A percentile compares a stretch with the other conserved stretches of the same genome.
These are phyloP conservation scores for Okamejei kenojei DNA, from an alignment of 2,797 vertebrate genomes.

Conservation along the genomic window DNA sequence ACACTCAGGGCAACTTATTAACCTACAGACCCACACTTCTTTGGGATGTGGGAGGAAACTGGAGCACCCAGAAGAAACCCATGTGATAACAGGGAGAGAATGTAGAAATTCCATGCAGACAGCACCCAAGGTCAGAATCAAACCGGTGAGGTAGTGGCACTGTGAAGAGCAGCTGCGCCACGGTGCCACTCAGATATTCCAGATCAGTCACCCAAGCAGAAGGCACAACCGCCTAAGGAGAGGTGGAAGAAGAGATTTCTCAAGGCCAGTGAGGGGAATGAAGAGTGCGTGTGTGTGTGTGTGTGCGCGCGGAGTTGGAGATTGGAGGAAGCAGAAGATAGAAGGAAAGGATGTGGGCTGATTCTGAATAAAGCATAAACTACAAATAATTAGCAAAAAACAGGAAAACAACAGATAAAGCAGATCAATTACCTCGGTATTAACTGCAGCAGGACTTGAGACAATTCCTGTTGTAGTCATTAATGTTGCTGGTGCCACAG, in stretches of 20 bases:
- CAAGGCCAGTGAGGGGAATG: neutral
- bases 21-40: too few relatives aligned
- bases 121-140: too few relatives aligned
- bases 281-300: neutral
- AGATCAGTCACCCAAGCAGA: neutral
- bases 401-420: neutral
- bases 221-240: neutral
- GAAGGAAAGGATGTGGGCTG: neutral
- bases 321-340: too few relatives aligned
- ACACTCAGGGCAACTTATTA: too few relatives aligned
- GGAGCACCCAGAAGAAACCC: too few relatives aligned
- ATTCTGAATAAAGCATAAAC: neutral
- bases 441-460: slow-evolving; percentile 4
- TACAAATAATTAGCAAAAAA: neutral
- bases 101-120: too few relatives aligned
- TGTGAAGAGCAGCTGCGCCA: too few relatives aligned
- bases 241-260: neutral
- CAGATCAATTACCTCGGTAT: slow-evolving; percentile 15
- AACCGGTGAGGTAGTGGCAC: too few relatives aligned
- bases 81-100: too few relatives aligned
- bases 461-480: slow-evolving; percentile 32
- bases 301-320: too few relatives aligned
- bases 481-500: slow-evolving; percentile 26
- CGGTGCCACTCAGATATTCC: too few relatives aligned
- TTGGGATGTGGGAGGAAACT: too few relatives aligned